Conservation (phyloP, 2,888 invertebrate species). For the Tinea pellionella region DNA sequence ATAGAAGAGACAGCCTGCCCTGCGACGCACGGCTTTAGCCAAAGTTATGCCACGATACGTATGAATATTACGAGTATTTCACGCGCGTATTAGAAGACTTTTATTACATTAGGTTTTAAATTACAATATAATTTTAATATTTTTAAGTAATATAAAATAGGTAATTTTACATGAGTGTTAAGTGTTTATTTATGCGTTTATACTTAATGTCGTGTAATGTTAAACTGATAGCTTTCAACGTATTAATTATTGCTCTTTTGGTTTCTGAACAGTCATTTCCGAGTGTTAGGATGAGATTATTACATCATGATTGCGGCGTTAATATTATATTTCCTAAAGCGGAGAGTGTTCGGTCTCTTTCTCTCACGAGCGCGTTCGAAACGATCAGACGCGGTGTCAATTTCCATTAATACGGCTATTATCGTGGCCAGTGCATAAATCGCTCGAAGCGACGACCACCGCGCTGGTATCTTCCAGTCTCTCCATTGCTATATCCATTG, state of each 20-base stretch:
- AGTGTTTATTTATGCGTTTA: constrained; percentile 9
- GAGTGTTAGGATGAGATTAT: constrained; percentile 51
- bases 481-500: constrained; percentile 6
- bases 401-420: constrained; percentile 61
- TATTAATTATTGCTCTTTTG: constrained; percentile 44
- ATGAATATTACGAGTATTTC: neutral
- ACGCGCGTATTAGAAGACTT: neutral
- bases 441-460: constrained; percentile 30
- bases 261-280: constrained; percentile 25
- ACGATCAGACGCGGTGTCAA: constrained; percentile 43
- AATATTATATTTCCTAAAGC: constrained; percentile 59
- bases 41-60: constrained; percentile 4
- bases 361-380: constrained; percentile 36
- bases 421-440: constrained; percentile 52
- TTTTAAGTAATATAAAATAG: neutral
- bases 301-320: constrained; percentile 50
- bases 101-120: constrained; percentile 6
- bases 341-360: constrained; percentile 27
- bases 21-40: neutral
- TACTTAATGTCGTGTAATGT: constrained; percentile 2
- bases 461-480: constrained; percentile 24
- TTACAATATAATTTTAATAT: constrained; percentile 1
- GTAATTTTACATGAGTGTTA: neutral
- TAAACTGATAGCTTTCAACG: constrained; percentile 21
- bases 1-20: constrained; percentile 27